Percentiles rank a stretch among this genome's conserved stretches.
phyloP scores from a whole-genome alignment of 2,797 vertebrate species.

The Periparus ater region DNA sequence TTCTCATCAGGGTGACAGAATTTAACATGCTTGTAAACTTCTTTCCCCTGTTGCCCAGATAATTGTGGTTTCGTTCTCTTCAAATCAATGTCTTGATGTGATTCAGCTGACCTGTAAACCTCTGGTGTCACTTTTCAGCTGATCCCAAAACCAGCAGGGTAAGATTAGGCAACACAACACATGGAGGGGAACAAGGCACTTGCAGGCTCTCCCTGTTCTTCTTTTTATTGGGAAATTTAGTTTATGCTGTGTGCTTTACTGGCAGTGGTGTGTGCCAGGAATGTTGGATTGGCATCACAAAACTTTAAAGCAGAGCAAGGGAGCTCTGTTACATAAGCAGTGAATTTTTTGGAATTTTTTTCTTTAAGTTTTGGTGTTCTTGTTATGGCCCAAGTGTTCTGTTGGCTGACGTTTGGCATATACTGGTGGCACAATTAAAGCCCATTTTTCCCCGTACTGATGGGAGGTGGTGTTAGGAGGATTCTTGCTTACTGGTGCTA shows the following conservation, averaged over 20 bases:
- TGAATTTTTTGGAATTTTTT: neutral
- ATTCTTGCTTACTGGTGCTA: conserved; percentile 57
- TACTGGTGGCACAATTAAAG: neutral
- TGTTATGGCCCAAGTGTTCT: neutral
- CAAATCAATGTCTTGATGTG: neutral
- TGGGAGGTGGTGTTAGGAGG: neutral
- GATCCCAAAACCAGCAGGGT: neutral
- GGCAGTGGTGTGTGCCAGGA: neutral
- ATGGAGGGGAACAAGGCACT: neutral
- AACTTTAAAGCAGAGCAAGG: neutral
- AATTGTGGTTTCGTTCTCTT: neutral
- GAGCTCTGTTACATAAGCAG: neutral
- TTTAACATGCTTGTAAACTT: neutral
- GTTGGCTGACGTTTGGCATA: neutral
- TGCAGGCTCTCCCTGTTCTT: neutral
- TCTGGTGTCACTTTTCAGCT: neutral
- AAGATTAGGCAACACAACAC: neutral
- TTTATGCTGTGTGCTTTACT: neutral
- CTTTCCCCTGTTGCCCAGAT: neutral
- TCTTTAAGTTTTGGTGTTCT: neutral
- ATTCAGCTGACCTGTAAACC: neutral
- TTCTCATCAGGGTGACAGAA: neutral
- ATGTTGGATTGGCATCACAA: neutral
- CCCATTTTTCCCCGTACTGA: neutral
- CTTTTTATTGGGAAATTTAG: neutral